Percentiles rank a stretch among this genome's conserved stretches.
These are phyloP conservation scores for Enteromius mattozi DNA, from an alignment of 2,797 vertebrate genomes.

Conservation along the genomic window DNA sequence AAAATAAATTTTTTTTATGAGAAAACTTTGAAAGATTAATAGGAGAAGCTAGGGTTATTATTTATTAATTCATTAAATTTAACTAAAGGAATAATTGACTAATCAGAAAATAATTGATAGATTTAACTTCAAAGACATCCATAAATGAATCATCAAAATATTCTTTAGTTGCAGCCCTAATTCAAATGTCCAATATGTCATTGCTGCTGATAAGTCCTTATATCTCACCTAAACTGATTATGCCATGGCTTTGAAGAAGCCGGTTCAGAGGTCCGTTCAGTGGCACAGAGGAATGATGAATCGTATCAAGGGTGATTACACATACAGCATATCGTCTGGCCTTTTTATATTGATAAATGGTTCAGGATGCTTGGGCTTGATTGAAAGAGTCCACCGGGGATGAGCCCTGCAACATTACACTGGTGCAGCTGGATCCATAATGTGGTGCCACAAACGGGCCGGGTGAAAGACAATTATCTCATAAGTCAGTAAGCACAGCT, in stretches of 20 bases:
- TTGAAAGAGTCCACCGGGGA: slow-evolving; percentile 65
- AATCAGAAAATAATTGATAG: not conserved
- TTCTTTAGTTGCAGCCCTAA: not conserved
- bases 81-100: not conserved
- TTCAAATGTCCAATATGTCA: not conserved
- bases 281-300: slow-evolving; percentile 27
- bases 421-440: slow-evolving; percentile 69
- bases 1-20: not conserved
- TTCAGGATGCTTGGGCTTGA: slow-evolving; percentile 63
- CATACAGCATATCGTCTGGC: slow-evolving; percentile 28
- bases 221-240: slow-evolving; percentile 2
- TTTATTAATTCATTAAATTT: not conserved
- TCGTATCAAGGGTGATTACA: slow-evolving; percentile 44
- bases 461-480: slow-evolving; percentile 77
- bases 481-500: slow-evolving; percentile 81
- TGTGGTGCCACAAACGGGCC: slow-evolving; percentile 65
- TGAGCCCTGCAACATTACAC: slow-evolving; percentile 59
- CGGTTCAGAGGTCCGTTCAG: slow-evolving; percentile 13
- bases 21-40: not conserved
- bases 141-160: not conserved
- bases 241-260: slow-evolving; percentile 2
- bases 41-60: not conserved
- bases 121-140: not conserved
- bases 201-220: not conserved
- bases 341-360: slow-evolving; percentile 58